Conservation (phyloP, 2,113 vertebrate species). For the Serilophus lunatus region DNA sequence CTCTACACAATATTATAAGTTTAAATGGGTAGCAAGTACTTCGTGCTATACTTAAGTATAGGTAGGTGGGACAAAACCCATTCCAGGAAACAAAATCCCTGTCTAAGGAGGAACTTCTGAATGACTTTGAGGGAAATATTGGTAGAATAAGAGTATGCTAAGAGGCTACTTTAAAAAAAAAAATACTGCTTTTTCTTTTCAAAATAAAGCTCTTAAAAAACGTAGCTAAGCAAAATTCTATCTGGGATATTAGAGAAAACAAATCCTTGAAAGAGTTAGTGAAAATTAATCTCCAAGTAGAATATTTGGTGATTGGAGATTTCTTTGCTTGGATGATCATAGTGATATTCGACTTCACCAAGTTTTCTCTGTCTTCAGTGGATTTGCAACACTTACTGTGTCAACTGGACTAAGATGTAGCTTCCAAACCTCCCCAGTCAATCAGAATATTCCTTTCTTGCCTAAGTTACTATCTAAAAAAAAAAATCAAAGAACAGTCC, state of each 20-base stretch:
- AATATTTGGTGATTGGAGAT: too few species aligned
- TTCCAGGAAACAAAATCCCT: background rate
- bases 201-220: background rate
- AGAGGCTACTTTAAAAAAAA: background rate
- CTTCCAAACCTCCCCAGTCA: background rate
- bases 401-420: background rate
- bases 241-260: background rate
- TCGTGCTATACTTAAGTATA: background rate
- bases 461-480: background rate
- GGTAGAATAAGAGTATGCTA: background rate
- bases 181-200: background rate
- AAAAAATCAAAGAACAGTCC: background rate
- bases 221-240: background rate
- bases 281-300: background rate
- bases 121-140: background rate
- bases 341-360: background rate
- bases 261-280: background rate
- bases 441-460: background rate
- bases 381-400: background rate
- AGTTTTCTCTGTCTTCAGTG: background rate
- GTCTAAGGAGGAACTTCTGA: background rate
- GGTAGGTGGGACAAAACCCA: background rate
- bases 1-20: background rate
- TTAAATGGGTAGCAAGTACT: background rate
- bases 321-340: background rate